Conservation (phyloP, 2,888 invertebrate species). For the Furcula furcula region DNA sequence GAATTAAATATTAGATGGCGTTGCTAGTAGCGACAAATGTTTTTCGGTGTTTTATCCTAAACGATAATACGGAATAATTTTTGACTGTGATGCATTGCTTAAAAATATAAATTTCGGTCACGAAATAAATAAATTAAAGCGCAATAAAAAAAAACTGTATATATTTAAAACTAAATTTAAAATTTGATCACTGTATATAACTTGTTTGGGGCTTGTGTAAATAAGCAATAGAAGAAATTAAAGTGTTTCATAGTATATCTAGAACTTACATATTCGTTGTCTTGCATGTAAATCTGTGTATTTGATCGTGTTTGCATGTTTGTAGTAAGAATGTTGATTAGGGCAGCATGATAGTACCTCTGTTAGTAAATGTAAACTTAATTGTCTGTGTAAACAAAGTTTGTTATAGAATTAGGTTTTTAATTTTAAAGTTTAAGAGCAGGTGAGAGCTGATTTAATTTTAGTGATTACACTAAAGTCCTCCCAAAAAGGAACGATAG, state of each 20-base stretch:
- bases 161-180: constrained; percentile 2
- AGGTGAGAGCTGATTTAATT: too few relatives aligned
- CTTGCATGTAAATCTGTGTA: constrained; percentile 23
- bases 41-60: constrained; percentile 19
- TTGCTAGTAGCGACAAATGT: constrained; percentile 32
- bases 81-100: constrained; percentile 37
- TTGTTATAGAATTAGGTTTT: too few relatives aligned
- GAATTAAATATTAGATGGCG: constrained; percentile 59
- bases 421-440: too few relatives aligned
- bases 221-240: constrained; percentile 1
- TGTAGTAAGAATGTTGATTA: too few relatives aligned
- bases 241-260: background rate
- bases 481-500: too few relatives aligned
- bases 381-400: too few relatives aligned
- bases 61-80: constrained; percentile 11
- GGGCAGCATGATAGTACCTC: too few relatives aligned
- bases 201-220: constrained; percentile 14
- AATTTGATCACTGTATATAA: constrained; percentile 5
- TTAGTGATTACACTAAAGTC: too few relatives aligned
- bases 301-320: constrained; percentile 33
- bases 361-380: too few relatives aligned
- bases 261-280: too few relatives aligned
- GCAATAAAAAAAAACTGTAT: constrained; percentile 5
- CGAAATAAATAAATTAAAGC: constrained; percentile 9
- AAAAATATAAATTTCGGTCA: constrained; percentile 17